Evolutionary conservation across 1,140 invertebrate genomes (phyloP).

Genomic region (Uloborus diversus): DNA sequence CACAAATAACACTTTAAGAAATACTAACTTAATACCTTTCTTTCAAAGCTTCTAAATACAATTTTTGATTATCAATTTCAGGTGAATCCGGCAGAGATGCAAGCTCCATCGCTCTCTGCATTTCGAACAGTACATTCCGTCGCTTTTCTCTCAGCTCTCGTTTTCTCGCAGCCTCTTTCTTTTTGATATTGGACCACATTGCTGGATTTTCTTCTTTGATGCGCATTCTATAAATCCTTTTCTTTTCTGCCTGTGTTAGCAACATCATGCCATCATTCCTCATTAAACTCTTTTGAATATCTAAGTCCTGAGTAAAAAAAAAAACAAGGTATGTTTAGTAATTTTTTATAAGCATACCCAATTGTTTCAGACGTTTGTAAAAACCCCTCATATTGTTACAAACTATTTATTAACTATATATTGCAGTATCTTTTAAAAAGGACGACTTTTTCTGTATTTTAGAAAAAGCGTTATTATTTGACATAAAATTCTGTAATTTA

Average conservation of each 20-base stretch:
- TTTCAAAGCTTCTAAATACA: constrained; percentile 38
- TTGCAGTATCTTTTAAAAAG: too few species aligned
- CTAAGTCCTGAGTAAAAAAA: too few species aligned
- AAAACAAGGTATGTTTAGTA: too few species aligned
- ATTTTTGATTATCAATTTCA: constrained; percentile 3
- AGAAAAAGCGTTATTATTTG: too few species aligned
- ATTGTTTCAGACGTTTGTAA: too few species aligned
- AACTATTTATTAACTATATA: too few species aligned
- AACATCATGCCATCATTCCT: background rate
- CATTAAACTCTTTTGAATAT: background rate
- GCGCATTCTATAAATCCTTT: background rate
- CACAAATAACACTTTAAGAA: too few species aligned
- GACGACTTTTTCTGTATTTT: too few species aligned
- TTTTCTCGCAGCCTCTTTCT: constrained; percentile 24
- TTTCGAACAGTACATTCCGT: constrained; percentile 6
- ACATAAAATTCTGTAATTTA: too few species aligned
- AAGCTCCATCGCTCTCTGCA: constrained; percentile 16
- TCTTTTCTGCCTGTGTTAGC: constrained; percentile 37
- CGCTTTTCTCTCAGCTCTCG: constrained; percentile 19
- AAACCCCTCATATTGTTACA: too few species aligned
- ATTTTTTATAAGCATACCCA: too few species aligned
- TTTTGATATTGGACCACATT: constrained; percentile 18
- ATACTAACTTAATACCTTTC: too few species aligned
- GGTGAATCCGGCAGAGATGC: background rate
- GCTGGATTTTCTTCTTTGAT: constrained; percentile 38